Evolutionary conservation across 2,797 vertebrate genomes (phyloP).

Genomic region (Cheracebus regulus): DNA sequence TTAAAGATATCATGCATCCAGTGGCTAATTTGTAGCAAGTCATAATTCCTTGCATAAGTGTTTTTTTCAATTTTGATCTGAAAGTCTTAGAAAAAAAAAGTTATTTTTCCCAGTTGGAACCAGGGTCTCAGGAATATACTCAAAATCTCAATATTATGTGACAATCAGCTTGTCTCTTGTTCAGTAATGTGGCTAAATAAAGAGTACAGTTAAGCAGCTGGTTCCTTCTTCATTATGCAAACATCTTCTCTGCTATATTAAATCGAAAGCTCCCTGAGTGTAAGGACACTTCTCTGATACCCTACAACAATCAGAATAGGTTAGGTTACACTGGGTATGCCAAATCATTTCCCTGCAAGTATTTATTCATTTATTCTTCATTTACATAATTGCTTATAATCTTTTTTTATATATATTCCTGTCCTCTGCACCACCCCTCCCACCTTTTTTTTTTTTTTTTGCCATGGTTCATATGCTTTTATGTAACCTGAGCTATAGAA

Average conservation of each 20-base stretch:
- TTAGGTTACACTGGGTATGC: background rate
- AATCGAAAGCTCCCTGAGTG: background rate
- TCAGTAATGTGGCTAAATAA: constrained; percentile 1
- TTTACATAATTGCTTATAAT: constrained; percentile 13
- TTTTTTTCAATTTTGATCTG: background rate
- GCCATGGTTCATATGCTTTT: background rate
- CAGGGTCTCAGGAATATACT: background rate
- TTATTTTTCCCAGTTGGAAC: constrained; percentile 4
- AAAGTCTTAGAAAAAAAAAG: background rate
- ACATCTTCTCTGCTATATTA: background rate
- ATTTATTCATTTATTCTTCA: constrained; percentile 11
- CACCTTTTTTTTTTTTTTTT: background rate
- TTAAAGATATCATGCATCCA: background rate
- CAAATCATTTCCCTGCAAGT: background rate
- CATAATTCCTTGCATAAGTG: background rate
- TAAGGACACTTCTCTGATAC: background rate
- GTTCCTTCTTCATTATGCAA: constrained; percentile 22
- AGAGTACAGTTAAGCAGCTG: background rate
- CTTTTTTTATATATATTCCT: background rate
- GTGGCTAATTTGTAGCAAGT: background rate
- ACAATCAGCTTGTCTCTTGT: background rate
- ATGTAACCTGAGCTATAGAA: background rate
- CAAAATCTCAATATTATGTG: background rate
- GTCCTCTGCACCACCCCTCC: background rate
- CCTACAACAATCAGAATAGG: background rate